These are phyloP conservation scores for Solen grandis DNA, from an alignment of 1,140 invertebrate genomes.

Conservation along the genomic window DNA sequence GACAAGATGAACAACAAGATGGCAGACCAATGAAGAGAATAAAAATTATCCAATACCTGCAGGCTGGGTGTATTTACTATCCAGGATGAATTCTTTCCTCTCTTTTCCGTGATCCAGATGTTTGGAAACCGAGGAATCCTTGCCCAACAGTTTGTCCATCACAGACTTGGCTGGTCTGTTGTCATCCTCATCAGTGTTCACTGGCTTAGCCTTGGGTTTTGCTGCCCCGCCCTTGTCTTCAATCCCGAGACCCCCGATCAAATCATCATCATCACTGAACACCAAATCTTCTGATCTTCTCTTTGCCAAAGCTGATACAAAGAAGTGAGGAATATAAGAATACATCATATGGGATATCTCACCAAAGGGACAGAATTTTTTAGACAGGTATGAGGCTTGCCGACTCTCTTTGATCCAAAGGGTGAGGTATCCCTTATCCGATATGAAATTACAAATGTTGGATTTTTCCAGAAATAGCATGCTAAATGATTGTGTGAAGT, in stretches of 20 bases:
- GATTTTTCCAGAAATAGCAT: background rate
- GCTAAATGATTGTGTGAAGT: background rate
- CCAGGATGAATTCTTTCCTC: constrained; percentile 68
- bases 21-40: too few relatives aligned
- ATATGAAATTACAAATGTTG: background rate
- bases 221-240: constrained; percentile 54
- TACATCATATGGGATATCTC: background rate
- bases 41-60: too few relatives aligned
- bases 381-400: background rate
- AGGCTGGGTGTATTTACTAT: constrained; percentile 67
- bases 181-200: constrained; percentile 48
- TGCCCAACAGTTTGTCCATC: constrained; percentile 69
- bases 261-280: constrained; percentile 70
- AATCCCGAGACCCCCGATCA: constrained; percentile 63
- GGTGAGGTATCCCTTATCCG: background rate
- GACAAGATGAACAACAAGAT: too few relatives aligned
- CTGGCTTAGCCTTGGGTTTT: constrained; percentile 40
- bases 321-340: background rate
- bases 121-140: constrained; percentile 54
- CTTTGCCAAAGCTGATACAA: constrained; percentile 30
- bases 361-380: background rate
- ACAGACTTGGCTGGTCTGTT: constrained; percentile 64
- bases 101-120: constrained; percentile 62
- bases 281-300: constrained; percentile 66
- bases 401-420: background rate